Conservation (phyloP, 1,140 invertebrate species). For the Carcinoscorpius rotundicauda region DNA sequence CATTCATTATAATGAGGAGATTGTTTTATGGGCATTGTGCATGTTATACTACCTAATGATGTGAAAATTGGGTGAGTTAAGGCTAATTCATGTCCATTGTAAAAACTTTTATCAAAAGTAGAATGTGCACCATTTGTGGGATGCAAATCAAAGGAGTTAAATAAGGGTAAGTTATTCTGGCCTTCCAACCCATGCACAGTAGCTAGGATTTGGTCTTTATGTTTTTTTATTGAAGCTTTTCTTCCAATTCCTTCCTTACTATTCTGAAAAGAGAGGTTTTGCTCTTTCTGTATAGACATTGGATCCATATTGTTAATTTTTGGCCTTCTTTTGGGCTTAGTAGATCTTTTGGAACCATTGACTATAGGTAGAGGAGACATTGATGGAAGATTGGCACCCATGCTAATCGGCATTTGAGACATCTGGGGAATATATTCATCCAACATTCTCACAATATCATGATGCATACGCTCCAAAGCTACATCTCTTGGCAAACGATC, state of each 20-base stretch:
- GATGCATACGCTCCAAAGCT: constrained; percentile 77
- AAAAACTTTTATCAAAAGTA: constrained; percentile 34
- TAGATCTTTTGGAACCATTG: constrained; percentile 36
- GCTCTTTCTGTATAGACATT: constrained; percentile 15
- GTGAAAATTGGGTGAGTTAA: constrained; percentile 29
- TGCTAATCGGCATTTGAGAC: constrained; percentile 39
- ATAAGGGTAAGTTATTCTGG: constrained; percentile 17
- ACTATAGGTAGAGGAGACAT: constrained; percentile 61
- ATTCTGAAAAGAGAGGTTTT: no score
- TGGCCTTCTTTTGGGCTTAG: constrained; percentile 58
- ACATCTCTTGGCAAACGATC: constrained; percentile 85
- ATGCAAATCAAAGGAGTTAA: constrained; percentile 25
- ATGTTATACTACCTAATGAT: constrained; percentile 12
- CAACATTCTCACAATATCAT: constrained; percentile 83
- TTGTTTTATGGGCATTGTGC: constrained; percentile 12
- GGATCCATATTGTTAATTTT: constrained; percentile 31
- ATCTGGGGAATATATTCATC: constrained; percentile 80
- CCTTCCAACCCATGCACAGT: constrained; percentile 21
- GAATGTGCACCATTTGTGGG: constrained; percentile 15
- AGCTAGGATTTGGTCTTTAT: constrained; percentile 17
- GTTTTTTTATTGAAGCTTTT: constrained; percentile 14
- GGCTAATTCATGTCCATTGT: constrained; percentile 25
- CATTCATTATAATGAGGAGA: constrained; percentile 72
- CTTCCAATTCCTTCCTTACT: constrained; percentile 8
- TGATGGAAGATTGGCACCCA: constrained; percentile 52